A percentile compares a stretch with the other conserved stretches of the same genome.
Conservation (phyloP, 2,888 invertebrate species). For the Tiliacea aurago region DNA sequence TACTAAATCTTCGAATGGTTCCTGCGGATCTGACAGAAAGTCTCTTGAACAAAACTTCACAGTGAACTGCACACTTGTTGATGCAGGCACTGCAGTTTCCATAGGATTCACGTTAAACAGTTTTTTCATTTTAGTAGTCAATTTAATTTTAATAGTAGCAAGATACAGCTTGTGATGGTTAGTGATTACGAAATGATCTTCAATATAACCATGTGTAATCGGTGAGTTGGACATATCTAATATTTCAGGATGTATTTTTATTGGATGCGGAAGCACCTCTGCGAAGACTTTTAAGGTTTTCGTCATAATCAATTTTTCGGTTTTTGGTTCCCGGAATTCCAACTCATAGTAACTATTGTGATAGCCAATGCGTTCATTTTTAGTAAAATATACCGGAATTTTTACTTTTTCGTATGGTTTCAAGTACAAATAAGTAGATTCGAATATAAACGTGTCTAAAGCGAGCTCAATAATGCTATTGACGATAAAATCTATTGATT, state of each 20-base stretch:
- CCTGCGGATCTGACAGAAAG: constrained; percentile 26
- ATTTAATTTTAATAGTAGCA: constrained; percentile 76
- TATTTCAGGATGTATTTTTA: constrained; percentile 77
- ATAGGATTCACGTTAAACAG: constrained; percentile 78
- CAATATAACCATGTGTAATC: constrained; percentile 76
- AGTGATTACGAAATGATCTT: constrained; percentile 74
- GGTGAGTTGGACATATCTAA: constrained; percentile 81
- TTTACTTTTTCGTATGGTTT: constrained; percentile 68
- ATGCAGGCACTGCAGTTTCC: constrained; percentile 70
- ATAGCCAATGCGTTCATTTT: constrained; percentile 78
- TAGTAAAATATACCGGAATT: constrained; percentile 77
- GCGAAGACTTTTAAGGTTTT: constrained; percentile 78
- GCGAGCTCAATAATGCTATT: constrained; percentile 72
- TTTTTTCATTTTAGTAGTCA: constrained; percentile 80
- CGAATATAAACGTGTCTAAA: constrained; percentile 79
- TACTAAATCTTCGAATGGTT: constrained; percentile 71
- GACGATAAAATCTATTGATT: constrained; percentile 69
- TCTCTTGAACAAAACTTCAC: constrained; percentile 76
- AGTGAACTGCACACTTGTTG: constrained; percentile 68
- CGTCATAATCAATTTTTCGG: constrained; percentile 67
- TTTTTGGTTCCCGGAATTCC: constrained; percentile 72
- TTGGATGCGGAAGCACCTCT: constrained; percentile 80
- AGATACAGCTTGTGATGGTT: constrained; percentile 77
- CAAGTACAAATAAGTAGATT: constrained; percentile 74
- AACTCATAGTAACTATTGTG: constrained; percentile 81